These are phyloP conservation scores for Allolobophora icterica DNA, from an alignment of 2,888 invertebrate species.

Conservation along the genomic window DNA sequence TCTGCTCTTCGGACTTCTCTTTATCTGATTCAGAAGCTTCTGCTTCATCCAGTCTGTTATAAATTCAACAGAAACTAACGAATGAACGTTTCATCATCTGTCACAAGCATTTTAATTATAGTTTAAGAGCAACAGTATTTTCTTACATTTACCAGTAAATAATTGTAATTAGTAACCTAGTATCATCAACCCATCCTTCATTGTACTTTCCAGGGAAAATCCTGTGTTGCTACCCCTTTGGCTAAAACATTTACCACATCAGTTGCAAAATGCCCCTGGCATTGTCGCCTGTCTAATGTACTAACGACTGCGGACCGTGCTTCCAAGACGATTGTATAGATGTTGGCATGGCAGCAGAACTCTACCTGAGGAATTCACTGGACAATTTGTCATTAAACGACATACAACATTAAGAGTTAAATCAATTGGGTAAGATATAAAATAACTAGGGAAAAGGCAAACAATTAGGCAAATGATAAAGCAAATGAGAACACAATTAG, in stretches of 20 bases:
- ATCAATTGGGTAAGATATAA: too few relatives aligned
- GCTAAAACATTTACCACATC: not conserved
- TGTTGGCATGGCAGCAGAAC: not conserved
- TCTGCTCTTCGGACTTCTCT: not conserved
- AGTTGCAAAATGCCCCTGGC: not conserved
- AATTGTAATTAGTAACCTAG: too few relatives aligned
- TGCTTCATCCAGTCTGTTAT: not conserved
- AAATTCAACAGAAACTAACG: not conserved
- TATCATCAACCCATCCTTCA: too few relatives aligned
- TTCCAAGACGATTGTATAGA: not conserved
- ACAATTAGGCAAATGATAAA: too few relatives aligned
- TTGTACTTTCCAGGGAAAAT: too few relatives aligned
- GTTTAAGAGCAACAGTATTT: too few relatives aligned
- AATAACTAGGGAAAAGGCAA: too few relatives aligned
- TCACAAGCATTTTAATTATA: not conserved
- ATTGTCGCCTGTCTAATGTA: not conserved
- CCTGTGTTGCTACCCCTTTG: not conserved
- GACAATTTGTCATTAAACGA: too few relatives aligned
- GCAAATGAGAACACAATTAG: too few relatives aligned
- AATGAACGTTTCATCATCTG: not conserved
- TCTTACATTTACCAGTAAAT: too few relatives aligned
- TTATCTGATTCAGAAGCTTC: not conserved
- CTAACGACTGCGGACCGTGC: not conserved
- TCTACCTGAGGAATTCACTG: not conserved
- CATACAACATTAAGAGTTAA: too few relatives aligned